Conservation (phyloP, 2,888 invertebrate genomes). For the Sesamia inferens region DNA sequence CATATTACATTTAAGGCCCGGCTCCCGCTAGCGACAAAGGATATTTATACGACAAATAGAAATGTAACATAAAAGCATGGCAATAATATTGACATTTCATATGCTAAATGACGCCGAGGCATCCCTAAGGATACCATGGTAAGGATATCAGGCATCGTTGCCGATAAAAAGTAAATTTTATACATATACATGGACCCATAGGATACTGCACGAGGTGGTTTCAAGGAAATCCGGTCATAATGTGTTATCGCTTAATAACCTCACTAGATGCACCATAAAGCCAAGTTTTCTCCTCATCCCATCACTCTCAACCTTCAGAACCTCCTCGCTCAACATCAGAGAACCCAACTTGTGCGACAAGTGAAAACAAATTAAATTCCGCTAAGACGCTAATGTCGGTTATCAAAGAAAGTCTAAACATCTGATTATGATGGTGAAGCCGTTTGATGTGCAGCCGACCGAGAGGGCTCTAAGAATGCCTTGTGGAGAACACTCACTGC, state of each 20-base stretch:
- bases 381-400: slow-evolving; percentile 82
- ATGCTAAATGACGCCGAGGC: no score
- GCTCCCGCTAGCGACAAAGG: no score
- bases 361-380: slow-evolving; percentile 87
- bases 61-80: no score
- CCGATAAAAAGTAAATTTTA: no score
- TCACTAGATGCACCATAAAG: neutral
- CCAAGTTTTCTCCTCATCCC: slow-evolving; percentile 5
- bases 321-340: slow-evolving; percentile 51
- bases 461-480: slow-evolving; percentile 84
- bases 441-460: slow-evolving; percentile 84
- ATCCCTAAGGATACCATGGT: no score
- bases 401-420: slow-evolving; percentile 87
- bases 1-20: no score
- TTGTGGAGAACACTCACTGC: slow-evolving; percentile 74
- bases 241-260: neutral
- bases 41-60: no score
- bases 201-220: no score
- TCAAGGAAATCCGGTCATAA: neutral
- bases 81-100: no score
- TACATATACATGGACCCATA: no score
- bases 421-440: slow-evolving; percentile 82
- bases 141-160: no score
- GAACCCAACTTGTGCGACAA: slow-evolving; percentile 66
- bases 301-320: slow-evolving; percentile 16